A percentile compares a stretch with the other conserved stretches of the same genome.
Conservation (phyloP, 2,797 vertebrate genomes). For the Basileuterus tristriatus region DNA sequence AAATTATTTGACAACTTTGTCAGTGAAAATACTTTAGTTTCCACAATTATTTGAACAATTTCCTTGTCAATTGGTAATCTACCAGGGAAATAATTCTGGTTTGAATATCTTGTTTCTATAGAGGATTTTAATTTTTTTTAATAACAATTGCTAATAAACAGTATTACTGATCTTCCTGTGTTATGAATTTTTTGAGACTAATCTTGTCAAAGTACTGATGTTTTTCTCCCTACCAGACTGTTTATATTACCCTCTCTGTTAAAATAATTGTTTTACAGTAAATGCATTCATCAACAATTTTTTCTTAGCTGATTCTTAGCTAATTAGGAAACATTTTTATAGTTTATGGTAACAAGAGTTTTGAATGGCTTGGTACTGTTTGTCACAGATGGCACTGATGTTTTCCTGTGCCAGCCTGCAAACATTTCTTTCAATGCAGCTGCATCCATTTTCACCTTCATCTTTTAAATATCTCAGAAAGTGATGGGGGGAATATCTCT, state of each 20-base stretch:
- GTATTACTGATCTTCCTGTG: neutral
- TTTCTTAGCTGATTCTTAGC: neutral
- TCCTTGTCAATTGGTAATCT: constrained; percentile 1
- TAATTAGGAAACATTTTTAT: neutral
- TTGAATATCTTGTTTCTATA: neutral
- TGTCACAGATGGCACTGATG: neutral
- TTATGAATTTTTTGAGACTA: neutral
- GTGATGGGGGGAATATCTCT: neutral
- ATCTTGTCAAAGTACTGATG: neutral
- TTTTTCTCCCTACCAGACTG: neutral
- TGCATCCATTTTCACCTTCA: neutral
- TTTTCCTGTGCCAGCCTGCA: neutral
- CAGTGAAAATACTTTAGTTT: neutral
- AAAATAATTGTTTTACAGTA: neutral
- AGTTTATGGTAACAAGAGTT: neutral
- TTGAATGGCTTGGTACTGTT: neutral
- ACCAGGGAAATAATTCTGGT: neutral
- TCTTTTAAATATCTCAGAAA: neutral
- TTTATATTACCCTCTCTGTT: neutral
- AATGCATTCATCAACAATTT: neutral
- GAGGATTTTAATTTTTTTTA: neutral
- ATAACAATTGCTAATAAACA: neutral
- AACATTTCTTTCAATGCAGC: neutral
- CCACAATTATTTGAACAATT: neutral
- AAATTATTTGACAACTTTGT: neutral